Evolutionary conservation across 2,888 invertebrate species (phyloP).

Genomic region (Lycia hirtaria): DNA sequence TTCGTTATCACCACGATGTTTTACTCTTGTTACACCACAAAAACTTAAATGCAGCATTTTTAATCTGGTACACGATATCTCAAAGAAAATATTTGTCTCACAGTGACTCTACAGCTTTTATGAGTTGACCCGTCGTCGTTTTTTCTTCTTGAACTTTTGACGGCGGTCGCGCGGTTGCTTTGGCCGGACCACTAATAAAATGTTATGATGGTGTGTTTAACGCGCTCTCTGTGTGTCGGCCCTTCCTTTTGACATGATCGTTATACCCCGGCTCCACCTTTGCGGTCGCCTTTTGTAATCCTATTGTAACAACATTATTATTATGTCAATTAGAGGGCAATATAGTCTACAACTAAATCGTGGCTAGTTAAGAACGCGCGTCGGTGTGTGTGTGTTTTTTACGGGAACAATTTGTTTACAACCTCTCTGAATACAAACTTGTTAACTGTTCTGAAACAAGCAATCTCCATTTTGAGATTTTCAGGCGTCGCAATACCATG

Average conservation of each 20-base stretch:
- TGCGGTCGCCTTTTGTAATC: slow-evolving; percentile 80
- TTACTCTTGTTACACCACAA: slow-evolving; percentile 14
- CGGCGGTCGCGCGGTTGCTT: slow-evolving; percentile 82
- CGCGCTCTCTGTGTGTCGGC: slow-evolving; percentile 82
- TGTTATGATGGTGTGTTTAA: slow-evolving; percentile 85
- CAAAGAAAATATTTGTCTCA: slow-evolving; percentile 68
- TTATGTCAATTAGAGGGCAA: slow-evolving; percentile 79
- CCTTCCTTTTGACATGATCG: slow-evolving; percentile 84
- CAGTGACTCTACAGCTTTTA: slow-evolving; percentile 79
- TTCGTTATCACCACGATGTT: slow-evolving; percentile 32
- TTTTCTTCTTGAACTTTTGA: slow-evolving; percentile 82
- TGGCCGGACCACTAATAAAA: slow-evolving; percentile 84
- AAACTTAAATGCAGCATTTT: slow-evolving; percentile 46
- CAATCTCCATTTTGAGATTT: not conserved
- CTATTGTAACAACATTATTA: slow-evolving; percentile 80
- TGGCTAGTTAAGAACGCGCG: slow-evolving; percentile 65
- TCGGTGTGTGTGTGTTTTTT: slow-evolving; percentile 37
- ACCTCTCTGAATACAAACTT: too few relatives aligned
- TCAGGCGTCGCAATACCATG: slow-evolving; percentile 9
- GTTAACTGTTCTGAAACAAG: too few relatives aligned
- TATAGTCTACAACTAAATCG: slow-evolving; percentile 72
- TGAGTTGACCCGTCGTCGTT: slow-evolving; percentile 78
- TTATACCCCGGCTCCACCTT: slow-evolving; percentile 79
- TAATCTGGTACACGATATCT: slow-evolving; percentile 51
- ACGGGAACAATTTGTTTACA: slow-evolving; percentile 34